Evolutionary conservation across 2,888 invertebrate genomes (phyloP).

Genomic region (Aradus depressus): DNA sequence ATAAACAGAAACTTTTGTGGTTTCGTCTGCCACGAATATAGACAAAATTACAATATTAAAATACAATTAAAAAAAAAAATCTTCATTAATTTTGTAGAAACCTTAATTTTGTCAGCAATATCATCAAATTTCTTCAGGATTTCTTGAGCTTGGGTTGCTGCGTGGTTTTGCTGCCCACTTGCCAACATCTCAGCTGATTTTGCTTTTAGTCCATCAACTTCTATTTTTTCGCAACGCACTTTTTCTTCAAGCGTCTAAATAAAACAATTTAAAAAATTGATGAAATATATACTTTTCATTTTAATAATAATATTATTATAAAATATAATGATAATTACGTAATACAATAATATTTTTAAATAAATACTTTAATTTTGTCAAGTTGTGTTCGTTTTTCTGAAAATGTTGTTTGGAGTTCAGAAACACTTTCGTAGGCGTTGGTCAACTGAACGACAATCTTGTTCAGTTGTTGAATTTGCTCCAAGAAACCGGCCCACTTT

Average conservation of each 20-base stretch:
- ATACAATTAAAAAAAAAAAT: not conserved
- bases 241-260: constrained; percentile 64
- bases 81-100: constrained; percentile 30
- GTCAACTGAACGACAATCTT: constrained; percentile 72
- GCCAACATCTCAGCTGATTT: constrained; percentile 77
- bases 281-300: not conserved
- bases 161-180: constrained; percentile 72
- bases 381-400: constrained; percentile 76
- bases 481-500: constrained; percentile 81
- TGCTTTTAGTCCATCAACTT: constrained; percentile 72
- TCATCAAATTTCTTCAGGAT: constrained; percentile 74
- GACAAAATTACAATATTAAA: too few relatives aligned
- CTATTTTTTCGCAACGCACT: constrained; percentile 77
- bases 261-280: constrained; percentile 13
- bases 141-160: constrained; percentile 72
- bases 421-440: constrained; percentile 57
- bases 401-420: constrained; percentile 66
- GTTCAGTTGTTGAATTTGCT: constrained; percentile 74
- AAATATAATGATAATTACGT: not conserved
- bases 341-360: not conserved
- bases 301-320: not conserved
- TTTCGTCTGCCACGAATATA: too few relatives aligned
- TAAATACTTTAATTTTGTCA: constrained; percentile 56
- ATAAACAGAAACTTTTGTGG: too few relatives aligned
- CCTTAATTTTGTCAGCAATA: constrained; percentile 62